Conservation (phyloP, 2,113 vertebrate species). For the Anguilla japonica region DNA sequence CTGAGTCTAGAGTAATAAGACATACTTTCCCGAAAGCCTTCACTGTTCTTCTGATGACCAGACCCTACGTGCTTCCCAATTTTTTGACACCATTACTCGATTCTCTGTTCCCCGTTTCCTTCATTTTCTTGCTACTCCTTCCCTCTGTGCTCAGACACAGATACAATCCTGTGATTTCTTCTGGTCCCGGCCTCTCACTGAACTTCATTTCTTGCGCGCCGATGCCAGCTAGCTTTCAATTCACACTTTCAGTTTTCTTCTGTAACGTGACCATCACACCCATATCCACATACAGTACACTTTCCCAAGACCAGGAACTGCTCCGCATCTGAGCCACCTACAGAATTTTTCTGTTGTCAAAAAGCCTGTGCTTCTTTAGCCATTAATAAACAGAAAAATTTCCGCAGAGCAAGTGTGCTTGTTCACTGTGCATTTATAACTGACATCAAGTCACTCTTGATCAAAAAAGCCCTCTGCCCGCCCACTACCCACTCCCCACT, state of each 20-base stretch:
- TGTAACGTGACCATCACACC: background rate
- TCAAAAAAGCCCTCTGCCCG: too few species aligned
- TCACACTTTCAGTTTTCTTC: background rate
- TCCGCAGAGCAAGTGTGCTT: too few species aligned
- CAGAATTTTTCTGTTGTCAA: background rate
- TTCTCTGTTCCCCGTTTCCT: slow-evolving; percentile 3
- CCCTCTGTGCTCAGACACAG: slow-evolving; percentile 1
- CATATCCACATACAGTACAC: background rate
- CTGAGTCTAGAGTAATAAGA: background rate
- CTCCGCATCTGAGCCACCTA: background rate
- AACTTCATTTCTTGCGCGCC: slow-evolving; percentile 32
- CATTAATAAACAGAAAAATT: background rate
- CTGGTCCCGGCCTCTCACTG: background rate
- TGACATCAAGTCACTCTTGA: too few species aligned
- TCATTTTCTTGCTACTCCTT: background rate
- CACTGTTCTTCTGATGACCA: background rate
- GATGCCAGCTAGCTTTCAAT: slow-evolving; percentile 25
- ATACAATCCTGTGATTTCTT: slow-evolving; percentile 7
- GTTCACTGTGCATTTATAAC: too few species aligned
- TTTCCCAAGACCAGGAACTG: background rate
- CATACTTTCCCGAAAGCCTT: slow-evolving; percentile 5
- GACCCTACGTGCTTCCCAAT: background rate
- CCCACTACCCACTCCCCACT: too few species aligned
- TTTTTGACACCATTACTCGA: background rate
- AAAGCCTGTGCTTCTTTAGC: background rate